These are phyloP conservation scores for Papilio polyxenes DNA, from an alignment of 1,140 invertebrate species.

Conservation along the genomic window DNA sequence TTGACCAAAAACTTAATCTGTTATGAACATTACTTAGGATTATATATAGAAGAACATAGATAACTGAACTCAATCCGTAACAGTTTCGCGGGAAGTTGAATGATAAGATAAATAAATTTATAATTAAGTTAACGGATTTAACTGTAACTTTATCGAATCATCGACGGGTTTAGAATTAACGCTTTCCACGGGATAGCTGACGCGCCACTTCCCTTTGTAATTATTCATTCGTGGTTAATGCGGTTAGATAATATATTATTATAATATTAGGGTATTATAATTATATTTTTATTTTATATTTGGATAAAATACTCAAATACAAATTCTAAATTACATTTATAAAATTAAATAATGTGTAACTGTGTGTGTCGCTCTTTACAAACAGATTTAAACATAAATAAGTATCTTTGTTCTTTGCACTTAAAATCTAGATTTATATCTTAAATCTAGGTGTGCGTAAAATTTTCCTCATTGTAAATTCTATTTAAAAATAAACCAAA, in stretches of 20 bases:
- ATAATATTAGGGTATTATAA: background rate
- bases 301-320: background rate
- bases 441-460: background rate
- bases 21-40: background rate
- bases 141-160: background rate
- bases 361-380: background rate
- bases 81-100: background rate
- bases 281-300: background rate
- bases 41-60: background rate
- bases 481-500: background rate
- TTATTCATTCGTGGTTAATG: background rate
- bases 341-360: background rate
- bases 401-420: background rate
- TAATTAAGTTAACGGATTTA: background rate
- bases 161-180: background rate
- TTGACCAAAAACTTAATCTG: too few species aligned
- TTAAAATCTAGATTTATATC: slow-evolving; percentile 1
- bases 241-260: background rate
- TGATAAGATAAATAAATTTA: background rate
- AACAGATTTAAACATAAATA: background rate
- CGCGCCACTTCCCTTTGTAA: background rate
- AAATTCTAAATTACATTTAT: background rate
- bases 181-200: background rate
- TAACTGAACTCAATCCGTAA: background rate
- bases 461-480: background rate